A percentile compares a stretch with the other conserved stretches of the same genome.
Evolutionary conservation across 2,113 vertebrate species (phyloP).

Genomic region (Takifugu flavidus): DNA sequence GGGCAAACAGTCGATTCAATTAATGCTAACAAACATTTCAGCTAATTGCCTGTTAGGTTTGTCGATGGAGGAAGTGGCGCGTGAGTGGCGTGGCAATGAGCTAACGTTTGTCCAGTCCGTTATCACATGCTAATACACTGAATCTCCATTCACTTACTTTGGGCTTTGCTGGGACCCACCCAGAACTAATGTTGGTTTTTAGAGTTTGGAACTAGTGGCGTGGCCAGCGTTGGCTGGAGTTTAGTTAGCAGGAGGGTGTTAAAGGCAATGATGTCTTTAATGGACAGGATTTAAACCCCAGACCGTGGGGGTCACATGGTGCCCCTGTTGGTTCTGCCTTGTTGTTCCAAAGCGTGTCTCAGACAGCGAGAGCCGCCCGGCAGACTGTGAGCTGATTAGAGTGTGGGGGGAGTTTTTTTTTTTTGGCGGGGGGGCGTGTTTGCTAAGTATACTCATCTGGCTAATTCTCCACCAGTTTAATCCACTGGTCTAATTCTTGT

Average conservation of each 20-base stretch:
- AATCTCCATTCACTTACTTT: conserved; percentile 12
- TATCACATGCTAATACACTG: conserved; percentile 34
- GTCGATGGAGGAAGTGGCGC: conserved; percentile 12
- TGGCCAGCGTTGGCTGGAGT: too few species aligned
- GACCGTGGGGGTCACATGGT: too few species aligned
- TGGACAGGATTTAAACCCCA: too few species aligned
- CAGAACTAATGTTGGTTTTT: background rate
- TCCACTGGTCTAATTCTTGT: conserved; percentile 61
- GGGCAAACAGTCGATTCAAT: background rate
- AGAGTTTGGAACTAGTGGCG: background rate
- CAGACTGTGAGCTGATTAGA: conserved; percentile 58
- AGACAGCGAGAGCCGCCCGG: conserved; percentile 23
- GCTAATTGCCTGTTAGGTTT: background rate
- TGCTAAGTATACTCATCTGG: conserved; percentile 47
- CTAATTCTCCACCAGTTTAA: conserved; percentile 65
- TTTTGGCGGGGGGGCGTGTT: conserved; percentile 3
- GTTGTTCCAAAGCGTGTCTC: conserved; percentile 5
- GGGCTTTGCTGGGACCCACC: background rate
- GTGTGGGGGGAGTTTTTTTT: conserved; percentile 35
- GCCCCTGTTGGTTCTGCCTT: background rate
- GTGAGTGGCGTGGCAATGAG: conserved; percentile 11
- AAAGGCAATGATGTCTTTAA: too few species aligned
- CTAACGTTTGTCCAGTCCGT: conserved; percentile 29
- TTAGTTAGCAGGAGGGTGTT: too few species aligned
- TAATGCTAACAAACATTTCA: background rate